phyloP scores from a whole-genome alignment of 37 sponge, comb jelly and placozoan genomes.

The Bolinopsis microptera region DNA sequence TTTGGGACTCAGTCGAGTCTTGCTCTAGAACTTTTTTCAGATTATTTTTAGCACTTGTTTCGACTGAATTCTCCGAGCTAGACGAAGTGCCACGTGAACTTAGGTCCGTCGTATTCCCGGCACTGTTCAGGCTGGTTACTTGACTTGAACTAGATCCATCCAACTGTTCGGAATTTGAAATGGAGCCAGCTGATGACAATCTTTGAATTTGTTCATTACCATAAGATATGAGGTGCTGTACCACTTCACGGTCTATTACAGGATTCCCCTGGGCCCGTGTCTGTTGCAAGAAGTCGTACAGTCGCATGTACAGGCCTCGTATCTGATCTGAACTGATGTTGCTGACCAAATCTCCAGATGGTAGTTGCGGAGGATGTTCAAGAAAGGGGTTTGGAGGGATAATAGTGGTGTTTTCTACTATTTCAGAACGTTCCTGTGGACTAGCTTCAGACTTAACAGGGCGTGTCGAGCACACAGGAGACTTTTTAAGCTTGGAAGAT shows the following conservation, averaged over 20 bases:
- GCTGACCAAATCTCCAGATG: background rate
- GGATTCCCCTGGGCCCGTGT: background rate
- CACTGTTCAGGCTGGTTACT: too few relatives aligned
- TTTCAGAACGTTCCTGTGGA: background rate
- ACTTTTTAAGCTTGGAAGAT: background rate
- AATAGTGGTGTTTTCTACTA: background rate
- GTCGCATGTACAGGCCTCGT: background rate
- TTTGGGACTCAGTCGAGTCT: too few relatives aligned
- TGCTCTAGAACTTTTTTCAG: too few relatives aligned
- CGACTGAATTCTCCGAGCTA: too few relatives aligned
- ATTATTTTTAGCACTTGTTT: too few relatives aligned
- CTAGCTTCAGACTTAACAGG: background rate
- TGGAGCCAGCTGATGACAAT: background rate
- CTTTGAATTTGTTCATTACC: background rate
- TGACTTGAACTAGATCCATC: too few relatives aligned
- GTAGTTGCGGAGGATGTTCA: background rate
- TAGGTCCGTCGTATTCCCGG: too few relatives aligned
- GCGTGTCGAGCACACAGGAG: background rate
- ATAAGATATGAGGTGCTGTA: background rate
- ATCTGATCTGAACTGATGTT: background rate
- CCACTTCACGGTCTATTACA: background rate
- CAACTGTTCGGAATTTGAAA: background rate
- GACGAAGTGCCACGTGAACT: too few relatives aligned
- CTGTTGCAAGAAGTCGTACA: constrained; percentile 11
- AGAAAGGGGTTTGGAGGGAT: background rate